Evolutionary conservation across 2,797 vertebrate species (phyloP).

Genomic region (Leptodactylus fallax): DNA sequence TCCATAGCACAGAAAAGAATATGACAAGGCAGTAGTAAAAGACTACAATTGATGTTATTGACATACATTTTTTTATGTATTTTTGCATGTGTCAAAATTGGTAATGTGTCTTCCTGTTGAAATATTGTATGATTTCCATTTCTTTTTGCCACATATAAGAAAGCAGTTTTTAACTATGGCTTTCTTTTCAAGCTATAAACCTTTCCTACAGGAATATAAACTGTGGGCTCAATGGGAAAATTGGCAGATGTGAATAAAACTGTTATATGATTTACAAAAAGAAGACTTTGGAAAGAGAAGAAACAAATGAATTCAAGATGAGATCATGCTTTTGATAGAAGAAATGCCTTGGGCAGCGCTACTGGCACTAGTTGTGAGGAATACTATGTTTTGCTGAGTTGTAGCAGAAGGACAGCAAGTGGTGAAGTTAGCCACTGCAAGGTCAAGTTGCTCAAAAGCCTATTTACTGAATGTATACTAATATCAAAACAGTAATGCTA

Average conservation of each 20-base stretch:
- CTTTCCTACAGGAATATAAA: background rate
- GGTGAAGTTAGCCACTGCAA: background rate
- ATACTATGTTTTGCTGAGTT: background rate
- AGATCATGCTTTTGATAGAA: constrained; percentile 10
- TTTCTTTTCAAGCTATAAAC: background rate
- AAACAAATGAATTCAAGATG: constrained; percentile 34
- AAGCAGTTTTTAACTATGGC: background rate
- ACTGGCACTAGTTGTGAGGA: background rate
- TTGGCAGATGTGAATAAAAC: background rate
- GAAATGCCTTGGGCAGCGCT: constrained; percentile 28
- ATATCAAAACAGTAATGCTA: background rate
- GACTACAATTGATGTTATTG: background rate
- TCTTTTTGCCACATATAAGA: background rate
- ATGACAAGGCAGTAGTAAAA: background rate
- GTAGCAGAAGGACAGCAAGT: background rate
- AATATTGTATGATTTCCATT: background rate
- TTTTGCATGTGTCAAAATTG: background rate
- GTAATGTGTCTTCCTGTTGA: background rate
- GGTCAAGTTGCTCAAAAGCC: constrained; percentile 10
- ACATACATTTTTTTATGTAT: background rate
- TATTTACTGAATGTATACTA: background rate
- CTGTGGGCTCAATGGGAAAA: constrained; percentile 5
- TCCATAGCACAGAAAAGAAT: background rate
- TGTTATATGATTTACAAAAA: constrained; percentile 19
- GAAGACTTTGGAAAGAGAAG: constrained; percentile 10